phyloP scores from a whole-genome alignment of 2,888 invertebrate genomes.

The Andricus quercusramuli region DNA sequence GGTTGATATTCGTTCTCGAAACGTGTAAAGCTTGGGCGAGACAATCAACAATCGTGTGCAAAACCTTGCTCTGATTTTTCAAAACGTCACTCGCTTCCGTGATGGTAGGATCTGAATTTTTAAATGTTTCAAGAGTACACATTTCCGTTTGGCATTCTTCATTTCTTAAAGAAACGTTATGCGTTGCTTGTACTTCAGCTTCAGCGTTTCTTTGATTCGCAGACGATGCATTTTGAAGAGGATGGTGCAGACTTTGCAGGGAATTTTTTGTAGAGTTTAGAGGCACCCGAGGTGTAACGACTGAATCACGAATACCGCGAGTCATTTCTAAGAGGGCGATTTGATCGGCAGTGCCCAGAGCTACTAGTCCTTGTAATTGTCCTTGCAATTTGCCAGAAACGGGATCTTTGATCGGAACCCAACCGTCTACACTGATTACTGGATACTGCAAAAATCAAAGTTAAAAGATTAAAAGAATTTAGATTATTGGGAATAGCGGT shows the following conservation, averaged over 20 bases:
- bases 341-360: conserved; percentile 83
- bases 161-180: conserved; percentile 50
- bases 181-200: conserved; percentile 2
- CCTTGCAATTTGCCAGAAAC: conserved; percentile 79
- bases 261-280: not conserved
- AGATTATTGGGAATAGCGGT: no score
- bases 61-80: conserved; percentile 46
- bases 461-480: not conserved
- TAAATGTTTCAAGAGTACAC: conserved; percentile 57
- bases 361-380: conserved; percentile 81
- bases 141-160: conserved; percentile 72
- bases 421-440: conserved; percentile 82
- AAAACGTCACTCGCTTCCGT: conserved; percentile 48
- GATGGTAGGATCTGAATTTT: conserved; percentile 51
- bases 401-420: conserved; percentile 80
- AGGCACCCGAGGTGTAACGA: conserved; percentile 44
- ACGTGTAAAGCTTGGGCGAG: conserved; percentile 62
- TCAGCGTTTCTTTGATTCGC: not conserved
- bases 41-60: conserved; percentile 65
- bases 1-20: conserved; percentile 61
- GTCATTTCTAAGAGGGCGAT: conserved; percentile 80
- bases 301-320: conserved; percentile 67
- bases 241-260: not conserved
- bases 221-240: not conserved
- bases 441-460: conserved; percentile 78